Conservation (phyloP, 2,888 invertebrate genomes). For the Epiblema foenella region DNA sequence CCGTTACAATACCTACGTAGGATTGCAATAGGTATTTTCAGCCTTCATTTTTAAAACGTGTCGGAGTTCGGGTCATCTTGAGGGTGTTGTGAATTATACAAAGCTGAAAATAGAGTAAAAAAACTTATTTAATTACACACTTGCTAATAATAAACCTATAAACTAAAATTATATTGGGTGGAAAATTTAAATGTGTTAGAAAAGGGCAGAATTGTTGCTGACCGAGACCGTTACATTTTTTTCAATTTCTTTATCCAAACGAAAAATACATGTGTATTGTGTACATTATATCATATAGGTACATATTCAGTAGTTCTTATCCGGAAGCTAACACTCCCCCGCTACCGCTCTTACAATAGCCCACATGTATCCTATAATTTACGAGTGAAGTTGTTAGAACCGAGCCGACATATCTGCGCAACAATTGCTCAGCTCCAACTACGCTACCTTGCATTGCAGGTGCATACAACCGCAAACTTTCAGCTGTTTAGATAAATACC, state of each 20-base stretch:
- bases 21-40: not conserved
- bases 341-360: conserved; percentile 42
- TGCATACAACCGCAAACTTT: conserved; percentile 62
- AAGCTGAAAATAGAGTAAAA: not conserved
- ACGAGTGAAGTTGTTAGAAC: conserved; percentile 63
- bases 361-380: conserved; percentile 54
- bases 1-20: not conserved
- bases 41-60: not conserved
- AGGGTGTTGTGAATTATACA: not conserved
- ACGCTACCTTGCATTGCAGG: conserved; percentile 63
- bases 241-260: no score
- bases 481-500: conserved; percentile 56
- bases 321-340: conserved; percentile 3
- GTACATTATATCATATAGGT: no score
- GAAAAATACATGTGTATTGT: no score
- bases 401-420: conserved; percentile 59
- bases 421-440: conserved; percentile 63
- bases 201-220: not conserved
- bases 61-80: not conserved
- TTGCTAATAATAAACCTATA: no score
- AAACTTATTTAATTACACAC: not conserved
- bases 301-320: no score
- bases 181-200: not conserved
- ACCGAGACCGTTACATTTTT: not conserved
- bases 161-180: not conserved